Percentiles rank a stretch among this genome's conserved stretches.
Conservation (phyloP, 2,888 invertebrate genomes). For the Lymantria dispar region DNA sequence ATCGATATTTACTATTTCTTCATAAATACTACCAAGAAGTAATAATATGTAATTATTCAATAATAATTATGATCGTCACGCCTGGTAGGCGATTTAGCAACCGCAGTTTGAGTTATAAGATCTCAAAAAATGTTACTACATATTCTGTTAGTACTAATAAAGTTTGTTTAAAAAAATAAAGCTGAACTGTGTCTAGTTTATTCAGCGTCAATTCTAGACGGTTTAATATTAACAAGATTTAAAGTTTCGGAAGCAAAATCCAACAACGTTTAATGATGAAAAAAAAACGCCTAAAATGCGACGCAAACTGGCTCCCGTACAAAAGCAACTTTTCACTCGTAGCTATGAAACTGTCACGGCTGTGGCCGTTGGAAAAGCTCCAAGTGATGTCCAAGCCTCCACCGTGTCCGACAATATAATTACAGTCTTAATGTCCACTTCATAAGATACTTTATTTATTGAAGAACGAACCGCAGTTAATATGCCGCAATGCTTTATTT, state of each 20-base stretch:
- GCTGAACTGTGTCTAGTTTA: no score
- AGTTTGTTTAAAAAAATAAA: no score
- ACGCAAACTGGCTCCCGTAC: constrained; percentile 36
- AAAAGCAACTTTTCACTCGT: constrained; percentile 50
- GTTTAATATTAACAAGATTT: constrained; percentile 35
- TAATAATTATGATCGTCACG: no score
- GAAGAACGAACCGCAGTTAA: constrained; percentile 12
- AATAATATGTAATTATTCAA: no score
- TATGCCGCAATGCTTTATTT: constrained; percentile 16
- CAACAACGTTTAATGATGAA: constrained; percentile 28
- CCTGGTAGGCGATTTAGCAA: no score
- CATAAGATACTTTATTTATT: constrained; percentile 13
- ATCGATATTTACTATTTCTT: no score
- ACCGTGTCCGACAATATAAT: constrained; percentile 12
- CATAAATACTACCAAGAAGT: no score
- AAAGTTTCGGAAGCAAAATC: constrained; percentile 30
- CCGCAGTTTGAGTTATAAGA: no score
- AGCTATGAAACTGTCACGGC: constrained; percentile 51
- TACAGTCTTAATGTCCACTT: constrained; percentile 12
- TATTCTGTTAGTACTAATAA: no score
- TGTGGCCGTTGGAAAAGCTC: constrained; percentile 39
- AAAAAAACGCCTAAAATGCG: constrained; percentile 29
- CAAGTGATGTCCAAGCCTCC: constrained; percentile 24
- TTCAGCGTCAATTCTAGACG: constrained; percentile 7
- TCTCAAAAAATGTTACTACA: no score